Percentiles rank a stretch among this genome's conserved stretches.
These are phyloP conservation scores for Pelobates cultripes DNA, from an alignment of 2,797 vertebrate species.

Conservation along the genomic window DNA sequence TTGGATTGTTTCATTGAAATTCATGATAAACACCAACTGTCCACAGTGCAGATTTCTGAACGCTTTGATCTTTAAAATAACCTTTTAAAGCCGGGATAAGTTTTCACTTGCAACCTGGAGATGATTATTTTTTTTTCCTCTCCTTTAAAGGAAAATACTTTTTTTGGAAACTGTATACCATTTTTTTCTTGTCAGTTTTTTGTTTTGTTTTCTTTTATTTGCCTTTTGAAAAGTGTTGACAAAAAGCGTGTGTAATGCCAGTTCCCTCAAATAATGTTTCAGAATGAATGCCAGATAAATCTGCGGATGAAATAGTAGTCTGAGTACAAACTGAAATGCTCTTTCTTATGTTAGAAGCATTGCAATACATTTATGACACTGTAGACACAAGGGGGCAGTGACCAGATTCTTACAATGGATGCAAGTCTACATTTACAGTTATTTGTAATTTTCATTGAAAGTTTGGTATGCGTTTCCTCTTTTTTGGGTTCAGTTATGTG, in stretches of 20 bases:
- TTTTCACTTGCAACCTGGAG: slow-evolving; percentile 35
- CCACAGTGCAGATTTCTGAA: slow-evolving; percentile 29
- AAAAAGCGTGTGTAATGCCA: slow-evolving; percentile 16
- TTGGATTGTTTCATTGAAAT: slow-evolving; percentile 29
- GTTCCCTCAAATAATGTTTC: slow-evolving; percentile 7
- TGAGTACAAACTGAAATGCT: neutral
- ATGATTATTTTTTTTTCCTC: slow-evolving; percentile 31
- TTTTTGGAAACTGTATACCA: neutral
- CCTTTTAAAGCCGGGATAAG: slow-evolving; percentile 46
- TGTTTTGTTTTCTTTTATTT: slow-evolving; percentile 27
- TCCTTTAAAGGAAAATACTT: slow-evolving; percentile 27
- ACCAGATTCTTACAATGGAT: neutral
- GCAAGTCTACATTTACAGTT: neutral
- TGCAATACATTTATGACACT: neutral
- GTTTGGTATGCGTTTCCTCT: neutral
- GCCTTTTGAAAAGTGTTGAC: slow-evolving; percentile 27
- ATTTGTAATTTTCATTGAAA: neutral
- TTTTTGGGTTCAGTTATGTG: neutral
- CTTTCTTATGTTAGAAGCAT: neutral
- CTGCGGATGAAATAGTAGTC: neutral
- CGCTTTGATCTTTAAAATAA: slow-evolving; percentile 18
- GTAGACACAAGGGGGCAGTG: slow-evolving; percentile 2
- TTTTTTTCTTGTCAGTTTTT: neutral
- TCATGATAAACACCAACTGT: neutral
- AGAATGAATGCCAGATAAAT: slow-evolving; percentile 19